Percentiles rank a stretch among this genome's conserved stretches.
phyloP scores from a whole-genome alignment of 2,888 invertebrate genomes.

The Dichetophora obliterata region DNA sequence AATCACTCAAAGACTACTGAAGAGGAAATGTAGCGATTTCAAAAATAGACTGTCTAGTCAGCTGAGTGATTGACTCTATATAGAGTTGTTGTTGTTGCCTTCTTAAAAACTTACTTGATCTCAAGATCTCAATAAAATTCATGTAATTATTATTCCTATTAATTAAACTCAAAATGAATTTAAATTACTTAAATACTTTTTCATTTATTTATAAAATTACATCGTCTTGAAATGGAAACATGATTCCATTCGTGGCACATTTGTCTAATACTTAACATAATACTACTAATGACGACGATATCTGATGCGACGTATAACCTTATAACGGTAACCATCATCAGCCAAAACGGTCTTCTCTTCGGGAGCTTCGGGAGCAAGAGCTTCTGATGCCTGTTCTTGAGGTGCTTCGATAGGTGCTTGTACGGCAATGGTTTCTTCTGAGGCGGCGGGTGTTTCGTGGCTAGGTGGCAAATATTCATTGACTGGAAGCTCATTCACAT shows the following conservation, averaged over 20 bases:
- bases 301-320: constrained; percentile 49
- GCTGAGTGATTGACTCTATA: too few species aligned
- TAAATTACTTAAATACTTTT: background rate
- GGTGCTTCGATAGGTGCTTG: constrained; percentile 18
- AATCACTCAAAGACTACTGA: too few species aligned
- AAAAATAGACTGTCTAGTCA: too few species aligned
- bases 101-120: too few species aligned
- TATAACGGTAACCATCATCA: constrained; percentile 52
- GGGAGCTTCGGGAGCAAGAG: constrained; percentile 30
- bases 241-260: background rate
- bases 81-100: too few species aligned
- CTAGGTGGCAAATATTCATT: constrained; percentile 59
- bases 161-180: background rate
- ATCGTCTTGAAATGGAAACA: background rate
- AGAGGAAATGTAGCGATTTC: too few species aligned
- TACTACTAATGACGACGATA: constrained; percentile 41
- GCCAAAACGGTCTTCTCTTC: constrained; percentile 39
- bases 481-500: constrained; percentile 56
- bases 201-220: background rate
- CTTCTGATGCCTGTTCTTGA: constrained; percentile 49
- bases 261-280: background rate
- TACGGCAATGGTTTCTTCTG: constrained; percentile 35
- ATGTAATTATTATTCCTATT: too few species aligned
- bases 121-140: too few species aligned
- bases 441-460: constrained; percentile 33